Percentiles rank a stretch among this genome's conserved stretches.
These are phyloP conservation scores for Urocynchramus pylzowi DNA, from an alignment of 2,113 vertebrate species.

Conservation along the genomic window DNA sequence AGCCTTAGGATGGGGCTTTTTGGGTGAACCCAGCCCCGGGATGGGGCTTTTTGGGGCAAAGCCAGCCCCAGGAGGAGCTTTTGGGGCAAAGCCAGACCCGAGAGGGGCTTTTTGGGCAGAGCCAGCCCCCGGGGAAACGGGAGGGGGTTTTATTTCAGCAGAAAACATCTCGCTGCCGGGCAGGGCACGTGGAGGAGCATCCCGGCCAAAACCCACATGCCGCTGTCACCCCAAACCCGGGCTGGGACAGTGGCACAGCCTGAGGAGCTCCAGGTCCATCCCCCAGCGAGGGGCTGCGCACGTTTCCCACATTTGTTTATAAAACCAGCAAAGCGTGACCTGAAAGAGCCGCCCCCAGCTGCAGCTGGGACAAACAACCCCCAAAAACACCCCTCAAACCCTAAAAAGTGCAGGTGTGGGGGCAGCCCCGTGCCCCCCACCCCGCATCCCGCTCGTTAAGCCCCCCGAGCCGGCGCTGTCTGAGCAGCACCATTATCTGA, in stretches of 20 bases:
- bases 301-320: accelerated
- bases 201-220: neutral
- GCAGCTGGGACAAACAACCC: neutral
- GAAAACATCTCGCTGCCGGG: neutral
- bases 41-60: too few species aligned
- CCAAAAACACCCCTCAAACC: accelerated
- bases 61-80: neutral
- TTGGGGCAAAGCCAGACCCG: neutral
- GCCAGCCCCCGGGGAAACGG: neutral
- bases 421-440: accelerated
- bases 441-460: neutral
- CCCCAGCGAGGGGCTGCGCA: accelerated
- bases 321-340: neutral
- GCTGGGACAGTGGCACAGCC: neutral
- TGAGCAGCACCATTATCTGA: neutral
- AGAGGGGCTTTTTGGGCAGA: neutral
- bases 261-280: accelerated
- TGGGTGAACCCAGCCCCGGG: too few species aligned
- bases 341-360: neutral
- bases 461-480: neutral
- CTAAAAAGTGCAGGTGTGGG: neutral
- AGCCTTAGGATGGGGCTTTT: too few species aligned
- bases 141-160: neutral
- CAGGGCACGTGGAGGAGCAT: neutral
- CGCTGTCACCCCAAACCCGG: accelerated